These are phyloP conservation scores for Drosophila sechellia DNA, from an alignment of 1,140 invertebrate species.

Conservation along the genomic window DNA sequence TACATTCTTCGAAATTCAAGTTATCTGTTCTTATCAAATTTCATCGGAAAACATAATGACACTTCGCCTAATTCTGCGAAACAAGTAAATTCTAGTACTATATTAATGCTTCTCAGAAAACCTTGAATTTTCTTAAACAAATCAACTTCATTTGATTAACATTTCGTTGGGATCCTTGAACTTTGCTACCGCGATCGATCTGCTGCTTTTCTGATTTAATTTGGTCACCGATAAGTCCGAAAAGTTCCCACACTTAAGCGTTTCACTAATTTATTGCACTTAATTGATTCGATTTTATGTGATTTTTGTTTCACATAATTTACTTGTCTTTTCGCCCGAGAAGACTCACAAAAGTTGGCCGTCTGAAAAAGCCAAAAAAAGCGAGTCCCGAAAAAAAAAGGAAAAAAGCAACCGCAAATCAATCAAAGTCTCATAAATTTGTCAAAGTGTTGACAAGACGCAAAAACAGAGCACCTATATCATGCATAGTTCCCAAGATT, in stretches of 20 bases:
- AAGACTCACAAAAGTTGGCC: constrained; percentile 44
- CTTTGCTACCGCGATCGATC: constrained; percentile 21
- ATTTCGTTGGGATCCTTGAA: constrained; percentile 44
- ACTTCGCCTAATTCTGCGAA: background rate
- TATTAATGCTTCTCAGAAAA: no score
- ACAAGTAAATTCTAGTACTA: no score
- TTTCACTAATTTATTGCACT: constrained; percentile 64
- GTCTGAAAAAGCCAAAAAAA: background rate
- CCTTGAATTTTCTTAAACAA: background rate
- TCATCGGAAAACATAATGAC: background rate
- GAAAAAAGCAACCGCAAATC: constrained; percentile 69
- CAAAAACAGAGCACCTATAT: constrained; percentile 44
- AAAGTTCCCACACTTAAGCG: constrained; percentile 15
- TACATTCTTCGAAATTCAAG: background rate
- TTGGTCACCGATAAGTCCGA: background rate
- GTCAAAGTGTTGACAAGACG: constrained; percentile 71
- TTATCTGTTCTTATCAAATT: background rate
- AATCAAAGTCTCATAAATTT: constrained; percentile 84
- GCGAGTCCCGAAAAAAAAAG: constrained; percentile 19
- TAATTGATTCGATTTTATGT: constrained; percentile 68
- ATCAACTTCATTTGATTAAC: background rate
- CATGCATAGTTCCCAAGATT: constrained; percentile 10
- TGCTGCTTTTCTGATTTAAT: background rate
- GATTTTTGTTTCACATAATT: constrained; percentile 41
- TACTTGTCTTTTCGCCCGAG: constrained; percentile 22